These are phyloP conservation scores for Aurelia coerulea DNA, from an alignment of 30 jellyfish, hydroid and myxozoan genomes.

Conservation along the genomic window DNA sequence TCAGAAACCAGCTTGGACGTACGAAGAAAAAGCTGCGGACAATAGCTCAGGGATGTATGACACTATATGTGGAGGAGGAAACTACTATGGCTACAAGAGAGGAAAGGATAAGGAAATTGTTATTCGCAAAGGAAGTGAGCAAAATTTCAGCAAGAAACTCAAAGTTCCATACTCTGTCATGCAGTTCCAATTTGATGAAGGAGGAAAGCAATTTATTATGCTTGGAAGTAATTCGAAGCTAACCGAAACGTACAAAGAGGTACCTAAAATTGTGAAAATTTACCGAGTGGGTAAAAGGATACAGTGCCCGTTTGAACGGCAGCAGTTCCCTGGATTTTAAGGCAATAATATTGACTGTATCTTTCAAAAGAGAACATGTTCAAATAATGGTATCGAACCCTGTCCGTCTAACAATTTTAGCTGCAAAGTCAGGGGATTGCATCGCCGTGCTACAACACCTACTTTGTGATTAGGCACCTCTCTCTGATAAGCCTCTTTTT, in stretches of 20 bases:
- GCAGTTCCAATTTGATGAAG: constrained; percentile 35
- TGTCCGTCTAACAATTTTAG: too few species aligned
- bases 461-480: too few species aligned
- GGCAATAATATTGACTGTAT: too few species aligned
- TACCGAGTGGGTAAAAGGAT: too few species aligned
- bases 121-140: constrained; percentile 55
- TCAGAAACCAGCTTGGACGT: constrained; percentile 50
- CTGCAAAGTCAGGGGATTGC: too few species aligned
- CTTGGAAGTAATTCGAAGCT: constrained; percentile 51
- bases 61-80: constrained; percentile 66
- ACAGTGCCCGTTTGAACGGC: too few species aligned
- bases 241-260: constrained; percentile 63
- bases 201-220: constrained; percentile 47
- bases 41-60: constrained; percentile 59
- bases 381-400: too few species aligned
- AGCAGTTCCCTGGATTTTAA: too few species aligned
- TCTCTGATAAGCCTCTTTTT: too few species aligned
- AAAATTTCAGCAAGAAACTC: constrained; percentile 48
- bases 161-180: constrained; percentile 32
- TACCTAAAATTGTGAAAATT: not conserved
- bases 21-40: constrained; percentile 29
- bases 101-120: constrained; percentile 32
- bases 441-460: too few species aligned
- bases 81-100: constrained; percentile 68
- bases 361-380: too few species aligned